phyloP scores from a whole-genome alignment of 2,888 invertebrate genomes.

The Abrostola triplasia region DNA sequence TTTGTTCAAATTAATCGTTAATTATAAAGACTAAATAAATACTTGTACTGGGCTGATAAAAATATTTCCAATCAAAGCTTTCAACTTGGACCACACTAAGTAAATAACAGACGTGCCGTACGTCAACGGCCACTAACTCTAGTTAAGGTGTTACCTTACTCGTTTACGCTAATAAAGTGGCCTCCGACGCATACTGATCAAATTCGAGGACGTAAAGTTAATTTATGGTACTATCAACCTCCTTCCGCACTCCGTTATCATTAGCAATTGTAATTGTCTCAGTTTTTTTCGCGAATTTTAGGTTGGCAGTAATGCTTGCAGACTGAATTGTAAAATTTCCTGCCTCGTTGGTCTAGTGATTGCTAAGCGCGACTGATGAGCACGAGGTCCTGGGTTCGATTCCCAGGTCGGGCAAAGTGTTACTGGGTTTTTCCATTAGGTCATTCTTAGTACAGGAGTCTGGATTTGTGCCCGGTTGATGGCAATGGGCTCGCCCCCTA shows the following conservation, averaged over 20 bases:
- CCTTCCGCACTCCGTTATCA: slow-evolving; percentile 46
- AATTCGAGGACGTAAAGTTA: slow-evolving; percentile 47
- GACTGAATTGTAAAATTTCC: slow-evolving; percentile 13
- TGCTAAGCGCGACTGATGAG: no score
- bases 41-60: no score
- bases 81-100: slow-evolving; percentile 26
- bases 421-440: no score
- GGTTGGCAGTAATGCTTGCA: slow-evolving; percentile 25
- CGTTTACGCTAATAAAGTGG: slow-evolving; percentile 54
- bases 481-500: no score
- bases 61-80: background rate
- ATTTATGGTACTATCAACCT: slow-evolving; percentile 59
- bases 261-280: slow-evolving; percentile 60
- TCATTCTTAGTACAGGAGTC: no score
- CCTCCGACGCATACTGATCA: slow-evolving; percentile 49
- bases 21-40: no score
- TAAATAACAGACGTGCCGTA: slow-evolving; percentile 21
- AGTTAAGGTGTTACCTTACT: slow-evolving; percentile 45
- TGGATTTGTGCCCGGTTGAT: no score
- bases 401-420: no score
- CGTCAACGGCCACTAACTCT: slow-evolving; percentile 32
- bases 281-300: slow-evolving; percentile 36
- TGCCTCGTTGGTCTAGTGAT: no score
- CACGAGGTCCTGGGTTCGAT: no score
- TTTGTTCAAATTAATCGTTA: no score